Evolutionary conservation across 2,888 invertebrate genomes (phyloP), one percentile per base, ranked within the genome.

Genomic region (Lasioglossum oenotherae): DNA sequence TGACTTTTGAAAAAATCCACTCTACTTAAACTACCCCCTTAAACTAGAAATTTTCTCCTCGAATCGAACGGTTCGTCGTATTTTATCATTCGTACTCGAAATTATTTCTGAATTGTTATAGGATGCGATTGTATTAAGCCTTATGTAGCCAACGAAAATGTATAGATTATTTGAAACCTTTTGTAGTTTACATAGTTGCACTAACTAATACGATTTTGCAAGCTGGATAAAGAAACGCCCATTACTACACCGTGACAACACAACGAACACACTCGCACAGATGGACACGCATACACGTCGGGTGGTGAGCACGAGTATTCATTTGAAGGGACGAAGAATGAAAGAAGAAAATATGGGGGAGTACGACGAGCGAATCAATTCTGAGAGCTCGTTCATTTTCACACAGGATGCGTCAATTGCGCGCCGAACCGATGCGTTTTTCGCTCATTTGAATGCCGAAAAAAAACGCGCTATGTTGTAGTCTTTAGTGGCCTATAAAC

Each of bases 291-390:
- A 85, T 84, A 87, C 89, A 90, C 82, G 74, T 84, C 71, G 77
- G 85, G 86, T 85, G 85, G 81, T 81, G 85, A 85, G 86, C 85
- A 85, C 85, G 86, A 81, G 81, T 81, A 78, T 86, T 71, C 77
- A 76, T 85, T 85, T 85, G 53, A 76, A 67, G 72, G 49, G 74
- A 71, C 38, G 60, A 77, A 57, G 44, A 69, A 60, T 81, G 86
- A 77, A 74, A 74, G 78, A 67, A 86, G 81, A 78, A 86, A 81
- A 86, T 86, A 86, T 86, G 86, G 81, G 80, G 81, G 74, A 78
- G 53, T 35, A 64, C 31, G 44, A 41, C 78, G 86, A 74, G 60
- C 74, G 71, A 49, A 76, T 71, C 71, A 69, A 60, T 75, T 69
- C 53, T 80, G 72, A 79, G 16, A 44, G 64, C 75, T 74, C 85